Evolutionary conservation across 2,113 vertebrate species (phyloP), one percentile per base, ranked within the genome.

Genomic region (Albula glossodonta): DNA sequence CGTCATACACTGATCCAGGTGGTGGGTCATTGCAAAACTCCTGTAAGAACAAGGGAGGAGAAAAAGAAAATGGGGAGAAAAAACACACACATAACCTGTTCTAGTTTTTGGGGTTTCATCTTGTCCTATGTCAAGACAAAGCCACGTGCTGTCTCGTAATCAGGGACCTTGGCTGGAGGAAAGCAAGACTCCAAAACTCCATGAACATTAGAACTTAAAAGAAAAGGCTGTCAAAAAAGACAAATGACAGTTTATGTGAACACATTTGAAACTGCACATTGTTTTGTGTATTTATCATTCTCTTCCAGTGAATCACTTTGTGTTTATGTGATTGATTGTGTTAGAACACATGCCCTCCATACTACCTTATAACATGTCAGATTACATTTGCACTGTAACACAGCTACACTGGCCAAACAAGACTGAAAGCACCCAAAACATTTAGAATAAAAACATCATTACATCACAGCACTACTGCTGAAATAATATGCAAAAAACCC

Each of bases 1-100:
- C 91, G 89, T 95, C 91, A 91, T 94, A 89, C 90, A 93, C 89
- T 93, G 90, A 88, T 92, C 93, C 95, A 95, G 94, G 94, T 95
- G 94, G 93, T 91, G 92, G 91, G 90, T 86, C 87, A 82, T 86
- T 93, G 93, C 88, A 93, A 93, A 93, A 94, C 93, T 91, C 90
- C 89, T 89, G 90, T 5, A 52, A 31, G 66, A 84, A 88, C 85
- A 84, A 80, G 80, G 82, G 48, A 31, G 82, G 63, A 77, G 66
- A 22, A 51, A 63, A 50, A 52, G 74, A 79, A n/a, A 51, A 41
- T 17, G 81, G 41, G 82, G n/a, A 83, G 48, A 48, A 63, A 74
- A 81, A 85, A 86, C 31, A 41, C 31, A 41, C 31, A 85, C 83
- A 82, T 90, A 92, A 94, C 92, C 92, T 93, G 92, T 90, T 90